These are phyloP conservation scores for Coracopsis vasa DNA, from an alignment of 2,113 vertebrate species.

Conservation along the genomic window DNA sequence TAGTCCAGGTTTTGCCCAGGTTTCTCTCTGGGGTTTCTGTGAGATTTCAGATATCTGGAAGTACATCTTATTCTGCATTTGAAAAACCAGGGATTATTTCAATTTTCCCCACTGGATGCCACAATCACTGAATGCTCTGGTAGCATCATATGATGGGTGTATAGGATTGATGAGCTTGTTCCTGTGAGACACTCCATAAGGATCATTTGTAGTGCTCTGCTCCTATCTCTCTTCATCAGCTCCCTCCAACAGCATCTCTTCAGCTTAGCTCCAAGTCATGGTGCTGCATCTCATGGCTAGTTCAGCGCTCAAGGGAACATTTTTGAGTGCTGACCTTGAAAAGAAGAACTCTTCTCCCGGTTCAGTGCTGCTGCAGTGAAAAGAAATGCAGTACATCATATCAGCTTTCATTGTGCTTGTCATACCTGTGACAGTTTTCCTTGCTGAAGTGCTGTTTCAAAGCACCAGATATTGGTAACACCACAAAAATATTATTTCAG, in stretches of 20 bases:
- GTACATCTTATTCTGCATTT: not conserved
- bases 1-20: not conserved
- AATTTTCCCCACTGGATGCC: not conserved
- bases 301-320: not conserved
- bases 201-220: not conserved
- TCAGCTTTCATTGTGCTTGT: not conserved
- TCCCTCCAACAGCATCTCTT: accelerated
- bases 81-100: not conserved
- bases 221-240: not conserved
- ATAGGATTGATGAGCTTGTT: not conserved
- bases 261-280: not conserved
- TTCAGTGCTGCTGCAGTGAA: not conserved
- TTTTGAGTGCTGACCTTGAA: not conserved
- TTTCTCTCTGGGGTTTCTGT: not conserved
- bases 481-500: not conserved
- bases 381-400: not conserved
- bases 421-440: not conserved
- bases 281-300: accelerated
- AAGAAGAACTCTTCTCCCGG: not conserved
- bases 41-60: not conserved
- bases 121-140: not conserved
- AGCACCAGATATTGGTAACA: not conserved
- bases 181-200: accelerated
- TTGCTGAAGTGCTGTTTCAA: not conserved
- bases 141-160: accelerated